Percentiles rank a stretch among this genome's conserved stretches.
phyloP scores from a whole-genome alignment of 2,113 vertebrate species.

The Anseranas semipalmata region DNA sequence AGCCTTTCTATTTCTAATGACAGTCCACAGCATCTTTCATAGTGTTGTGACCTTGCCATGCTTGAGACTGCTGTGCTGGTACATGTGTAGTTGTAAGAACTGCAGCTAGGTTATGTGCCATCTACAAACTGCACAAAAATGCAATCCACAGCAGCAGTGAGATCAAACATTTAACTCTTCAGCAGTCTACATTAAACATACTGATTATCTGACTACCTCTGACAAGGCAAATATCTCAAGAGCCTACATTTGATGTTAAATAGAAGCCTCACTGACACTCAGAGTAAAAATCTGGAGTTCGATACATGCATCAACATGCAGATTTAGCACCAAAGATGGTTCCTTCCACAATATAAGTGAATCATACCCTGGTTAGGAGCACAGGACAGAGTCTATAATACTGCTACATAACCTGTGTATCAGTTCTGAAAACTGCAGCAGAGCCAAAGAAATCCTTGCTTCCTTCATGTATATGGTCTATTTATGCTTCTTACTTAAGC shows the following conservation, averaged over 20 bases:
- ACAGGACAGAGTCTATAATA: not conserved
- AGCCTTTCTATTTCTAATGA: not conserved
- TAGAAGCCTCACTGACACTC: not conserved
- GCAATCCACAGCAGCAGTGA: not conserved
- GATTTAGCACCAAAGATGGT: not conserved
- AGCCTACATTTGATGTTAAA: not conserved
- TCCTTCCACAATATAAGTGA: not conserved
- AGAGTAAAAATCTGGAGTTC: not conserved
- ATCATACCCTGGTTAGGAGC: not conserved
- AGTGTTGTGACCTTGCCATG: not conserved
- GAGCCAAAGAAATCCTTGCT: not conserved
- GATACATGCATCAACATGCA: not conserved
- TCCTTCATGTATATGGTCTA: not conserved
- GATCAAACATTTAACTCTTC: not conserved
- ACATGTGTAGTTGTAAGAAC: not conserved
- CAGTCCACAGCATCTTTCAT: not conserved
- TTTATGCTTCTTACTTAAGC: too few relatives aligned
- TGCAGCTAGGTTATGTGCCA: not conserved
- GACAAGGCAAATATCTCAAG: not conserved
- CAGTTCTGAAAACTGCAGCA: not conserved
- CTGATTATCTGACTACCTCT: not conserved
- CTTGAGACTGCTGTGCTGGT: not conserved
- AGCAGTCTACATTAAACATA: not conserved
- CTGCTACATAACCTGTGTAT: not conserved
- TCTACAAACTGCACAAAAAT: not conserved